Evolutionary conservation across 2,113 vertebrate species (phyloP), one percentile per base, ranked within the genome.

Genomic region (Camelus dromedarius): DNA sequence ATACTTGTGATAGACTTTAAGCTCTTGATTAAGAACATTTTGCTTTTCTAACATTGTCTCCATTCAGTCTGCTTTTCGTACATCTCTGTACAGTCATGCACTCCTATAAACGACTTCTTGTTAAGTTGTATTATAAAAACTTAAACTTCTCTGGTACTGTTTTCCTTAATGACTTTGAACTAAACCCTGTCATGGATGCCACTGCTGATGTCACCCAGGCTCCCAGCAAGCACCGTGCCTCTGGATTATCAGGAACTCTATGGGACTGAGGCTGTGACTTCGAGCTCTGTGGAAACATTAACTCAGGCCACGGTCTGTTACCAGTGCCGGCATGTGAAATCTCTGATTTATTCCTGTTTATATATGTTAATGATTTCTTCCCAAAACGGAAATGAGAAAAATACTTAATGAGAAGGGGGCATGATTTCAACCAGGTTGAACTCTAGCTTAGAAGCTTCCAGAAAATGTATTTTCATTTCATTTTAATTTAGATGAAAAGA

Each of bases 211-310:
- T 93, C 93, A 92, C 52, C 97, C 80, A 38, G 67, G 92, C 81
- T 77, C 73, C 73, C 76, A 42, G 91, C 52, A 93, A 96, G 93
- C 92, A 98, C 95, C 95, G 77, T 75, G 95, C 93, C 95, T 97
- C 98, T 58, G 32, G 1, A 96, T 56, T 87, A 94, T 89, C 96
- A 96, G 88, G 92, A 95, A 96, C 94, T 97, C 77, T 19, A 67
- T 76, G 84, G 90, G 96, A 97, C 92, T 79, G 5, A 70, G 96
- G 96, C 96, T 98, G 96, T 98, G 97, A 98, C 97, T 98, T 96
- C 60, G 93, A 98, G 96, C 96, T 97, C 62, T 97, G 98, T 79
- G 93, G 97, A 97, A 96, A 98, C 94, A 98, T 98, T 98, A 98
- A 98, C 96, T 96, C 85, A 72, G 97, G 97, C 90, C 97, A 97